Evolutionary conservation across 2,113 vertebrate species (phyloP).

Genomic region (Xiphophorus maculatus): DNA sequence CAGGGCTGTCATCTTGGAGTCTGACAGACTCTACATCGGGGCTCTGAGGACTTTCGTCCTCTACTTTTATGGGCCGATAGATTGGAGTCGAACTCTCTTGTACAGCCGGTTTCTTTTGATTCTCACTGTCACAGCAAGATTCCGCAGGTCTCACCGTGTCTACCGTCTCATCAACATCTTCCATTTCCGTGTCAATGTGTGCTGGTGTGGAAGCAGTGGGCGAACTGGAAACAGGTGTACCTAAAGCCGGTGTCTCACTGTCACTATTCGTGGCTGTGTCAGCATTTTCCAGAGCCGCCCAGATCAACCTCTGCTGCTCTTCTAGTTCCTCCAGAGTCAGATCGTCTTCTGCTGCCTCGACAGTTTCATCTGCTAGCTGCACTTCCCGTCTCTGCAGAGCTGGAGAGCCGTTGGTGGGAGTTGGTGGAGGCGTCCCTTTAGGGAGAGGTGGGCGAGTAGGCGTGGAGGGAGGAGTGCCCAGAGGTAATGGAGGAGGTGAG

Average conservation of each 20-base stretch:
- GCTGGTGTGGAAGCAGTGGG: slow-evolving; percentile 83
- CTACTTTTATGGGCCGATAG: slow-evolving; percentile 16
- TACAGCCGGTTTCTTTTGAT: slow-evolving; percentile 2
- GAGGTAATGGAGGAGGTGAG: slow-evolving; percentile 87
- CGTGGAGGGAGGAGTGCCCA: slow-evolving; percentile 86
- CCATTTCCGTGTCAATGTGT: slow-evolving; percentile 74
- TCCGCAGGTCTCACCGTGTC: slow-evolving; percentile 32
- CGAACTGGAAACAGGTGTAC: slow-evolving; percentile 83
- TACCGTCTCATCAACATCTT: slow-evolving; percentile 52
- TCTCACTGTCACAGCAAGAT: slow-evolving; percentile 31
- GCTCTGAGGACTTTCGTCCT: slow-evolving; percentile 26
- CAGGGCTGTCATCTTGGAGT: slow-evolving; percentile 9
- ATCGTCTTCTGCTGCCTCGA: slow-evolving; percentile 83
- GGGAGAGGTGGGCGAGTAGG: slow-evolving; percentile 84
- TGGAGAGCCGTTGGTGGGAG: slow-evolving; percentile 76
- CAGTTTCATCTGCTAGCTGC: slow-evolving; percentile 65
- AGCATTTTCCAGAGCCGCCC: slow-evolving; percentile 90
- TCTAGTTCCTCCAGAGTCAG: slow-evolving; percentile 94
- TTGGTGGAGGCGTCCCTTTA: slow-evolving; percentile 82
- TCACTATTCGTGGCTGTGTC: slow-evolving; percentile 87
- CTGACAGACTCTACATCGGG: slow-evolving; percentile 17
- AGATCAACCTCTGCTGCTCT: slow-evolving; percentile 92
- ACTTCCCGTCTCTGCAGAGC: slow-evolving; percentile 47
- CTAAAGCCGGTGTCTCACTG: slow-evolving; percentile 80
- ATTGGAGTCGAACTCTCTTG: slow-evolving; percentile 25